Evolutionary conservation across 53 echinoderm and acorn worm species (phyloP).

Genomic region (Actinopyga echinites): DNA sequence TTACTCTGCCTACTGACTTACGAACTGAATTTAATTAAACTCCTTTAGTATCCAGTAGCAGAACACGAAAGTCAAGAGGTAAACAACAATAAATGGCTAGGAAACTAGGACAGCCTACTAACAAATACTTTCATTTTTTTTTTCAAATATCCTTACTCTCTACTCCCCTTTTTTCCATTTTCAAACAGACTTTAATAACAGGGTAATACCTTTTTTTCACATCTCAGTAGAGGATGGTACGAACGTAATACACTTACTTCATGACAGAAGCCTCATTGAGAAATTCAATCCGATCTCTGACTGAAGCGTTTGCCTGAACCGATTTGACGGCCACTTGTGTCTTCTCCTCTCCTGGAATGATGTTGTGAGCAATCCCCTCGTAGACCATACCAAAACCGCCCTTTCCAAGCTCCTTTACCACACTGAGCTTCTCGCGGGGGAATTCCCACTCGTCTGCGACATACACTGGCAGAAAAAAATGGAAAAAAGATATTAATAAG

Average conservation of each 20-base stretch:
- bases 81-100: too few relatives aligned
- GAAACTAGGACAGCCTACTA: too few relatives aligned
- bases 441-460: constrained; percentile 95
- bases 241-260: constrained; percentile 69
- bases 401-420: constrained; percentile 89
- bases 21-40: too few relatives aligned
- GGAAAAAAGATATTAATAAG: not conserved
- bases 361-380: constrained; percentile 77
- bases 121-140: too few relatives aligned
- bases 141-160: too few relatives aligned
- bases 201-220: too few relatives aligned
- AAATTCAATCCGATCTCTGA: constrained; percentile 95
- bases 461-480: constrained; percentile 72
- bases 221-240: not conserved
- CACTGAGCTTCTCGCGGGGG: constrained; percentile 80
- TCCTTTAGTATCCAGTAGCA: too few relatives aligned
- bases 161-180: too few relatives aligned
- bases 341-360: constrained; percentile 72
- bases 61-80: too few relatives aligned
- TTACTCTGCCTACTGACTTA: too few relatives aligned
- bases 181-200: too few relatives aligned
- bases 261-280: constrained; percentile 93
- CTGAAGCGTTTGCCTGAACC: constrained; percentile 89
- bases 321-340: constrained; percentile 90
- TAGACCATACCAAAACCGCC: constrained; percentile 99